Percentiles rank a stretch among this genome's conserved stretches.
Evolutionary conservation across 2,113 vertebrate genomes (phyloP).

Genomic region (Dromas ardeola): DNA sequence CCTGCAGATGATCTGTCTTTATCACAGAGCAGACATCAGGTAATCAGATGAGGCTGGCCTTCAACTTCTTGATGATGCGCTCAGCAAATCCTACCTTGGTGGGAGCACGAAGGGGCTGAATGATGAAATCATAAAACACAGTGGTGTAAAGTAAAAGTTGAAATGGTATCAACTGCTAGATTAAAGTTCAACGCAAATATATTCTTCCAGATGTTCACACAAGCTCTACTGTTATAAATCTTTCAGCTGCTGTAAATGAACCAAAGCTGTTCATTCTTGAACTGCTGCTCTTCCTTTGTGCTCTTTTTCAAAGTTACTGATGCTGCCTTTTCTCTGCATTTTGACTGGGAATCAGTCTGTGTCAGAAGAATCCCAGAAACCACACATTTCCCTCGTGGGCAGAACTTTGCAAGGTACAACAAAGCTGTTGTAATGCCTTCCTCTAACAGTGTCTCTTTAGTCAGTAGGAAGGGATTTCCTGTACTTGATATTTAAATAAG

Average conservation of each 20-base stretch:
- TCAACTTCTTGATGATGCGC: neutral
- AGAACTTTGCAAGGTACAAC: neutral
- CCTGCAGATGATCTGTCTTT: neutral
- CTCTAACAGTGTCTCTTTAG: neutral
- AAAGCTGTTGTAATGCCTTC: neutral
- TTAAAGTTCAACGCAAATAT: conserved; percentile 3
- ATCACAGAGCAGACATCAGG: neutral
- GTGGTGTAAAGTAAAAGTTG: neutral
- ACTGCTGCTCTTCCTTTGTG: neutral
- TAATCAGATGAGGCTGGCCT: neutral
- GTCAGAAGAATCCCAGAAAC: neutral
- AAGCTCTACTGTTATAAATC: neutral
- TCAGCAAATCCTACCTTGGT: neutral
- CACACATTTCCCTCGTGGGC: neutral
- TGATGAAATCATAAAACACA: neutral
- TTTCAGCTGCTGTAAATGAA: conserved; percentile 37
- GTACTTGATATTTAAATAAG: neutral
- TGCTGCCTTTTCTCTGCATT: neutral
- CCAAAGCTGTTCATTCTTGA: conserved; percentile 28
- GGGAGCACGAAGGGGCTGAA: neutral
- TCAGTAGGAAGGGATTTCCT: neutral
- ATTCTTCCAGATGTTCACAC: neutral
- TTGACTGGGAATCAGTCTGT: neutral
- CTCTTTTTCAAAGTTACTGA: neutral
- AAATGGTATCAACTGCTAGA: neutral